Evolutionary conservation across 2,797 vertebrate genomes (phyloP), one percentile per base, ranked within the genome.

Genomic region (Hippoglossus hippoglossus): DNA sequence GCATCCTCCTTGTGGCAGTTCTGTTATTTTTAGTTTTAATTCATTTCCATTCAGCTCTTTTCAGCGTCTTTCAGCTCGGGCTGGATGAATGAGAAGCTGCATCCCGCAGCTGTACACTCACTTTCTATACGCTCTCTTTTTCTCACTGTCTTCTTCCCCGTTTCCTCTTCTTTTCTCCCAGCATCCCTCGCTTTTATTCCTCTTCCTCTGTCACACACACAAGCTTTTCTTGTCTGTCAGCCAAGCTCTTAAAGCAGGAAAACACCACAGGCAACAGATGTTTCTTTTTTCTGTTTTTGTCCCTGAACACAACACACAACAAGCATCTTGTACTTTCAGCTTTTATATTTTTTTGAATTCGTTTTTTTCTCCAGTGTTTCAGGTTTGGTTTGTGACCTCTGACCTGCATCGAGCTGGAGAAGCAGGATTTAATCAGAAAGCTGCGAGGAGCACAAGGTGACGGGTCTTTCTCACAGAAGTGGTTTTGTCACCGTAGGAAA

Each of bases 21-120:
- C 16, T 79, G 74, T 50, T 89, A 81, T 86, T 87, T 84, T 83
- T 79, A 87, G 82, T 64, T 59, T 44, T 3, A 4, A 74, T 77
- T 84, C 24, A 71, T 67, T 74, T 71, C 79, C 60, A 62, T 81
- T 79, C 66, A 72, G 44, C 18, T 24, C 62, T 22, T 67, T 73
- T 77, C 52, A 79, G 70, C 64, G 0, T 75, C 67, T 58, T 59
- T 19, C 36, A 41, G 65, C 39, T 58, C 4, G 64, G 51, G 50
- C 62, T 16, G 76, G 36, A 36, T 82, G 80, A 87, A 86, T 77
- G 65, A 54, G 73, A 39, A 36, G 67, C 70, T 79, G 63, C 77
- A 67, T 82, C 44, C 67, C 62, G 84, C 91, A 92, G 91, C 84
- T 91, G 91, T 71, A 79, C 75, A 24, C 53, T 82, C 71, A 8